A percentile compares a stretch with the other conserved stretches of the same genome.
Evolutionary conservation across 2,888 invertebrate species (phyloP).

Genomic region (Pilophorus perplexus): DNA sequence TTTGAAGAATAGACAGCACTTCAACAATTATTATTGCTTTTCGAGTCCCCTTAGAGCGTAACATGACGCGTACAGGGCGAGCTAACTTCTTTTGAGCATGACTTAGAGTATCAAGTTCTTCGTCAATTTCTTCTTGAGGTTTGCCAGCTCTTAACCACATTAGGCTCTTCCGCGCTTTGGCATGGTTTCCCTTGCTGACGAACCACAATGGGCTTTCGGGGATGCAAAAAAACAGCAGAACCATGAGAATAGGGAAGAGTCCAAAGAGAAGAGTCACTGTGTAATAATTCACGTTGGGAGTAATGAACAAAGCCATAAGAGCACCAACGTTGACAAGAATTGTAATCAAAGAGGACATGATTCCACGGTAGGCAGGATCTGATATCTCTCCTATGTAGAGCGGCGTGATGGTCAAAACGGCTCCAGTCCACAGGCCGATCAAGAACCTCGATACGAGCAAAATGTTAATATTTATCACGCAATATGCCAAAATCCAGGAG

Average conservation of each 20-base stretch:
- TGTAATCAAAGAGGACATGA: slow-evolving; percentile 60
- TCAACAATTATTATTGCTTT: slow-evolving; percentile 46
- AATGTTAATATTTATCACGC: slow-evolving; percentile 28
- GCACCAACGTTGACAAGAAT: slow-evolving; percentile 60
- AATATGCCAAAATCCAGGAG: slow-evolving; percentile 65
- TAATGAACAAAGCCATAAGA: slow-evolving; percentile 61
- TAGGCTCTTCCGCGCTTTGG: slow-evolving; percentile 60
- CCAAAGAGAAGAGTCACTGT: slow-evolving; percentile 59
- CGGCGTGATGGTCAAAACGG: slow-evolving; percentile 70
- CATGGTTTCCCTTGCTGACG: slow-evolving; percentile 57
- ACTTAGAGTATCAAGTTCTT: too few relatives aligned
- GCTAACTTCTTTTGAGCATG: too few relatives aligned
- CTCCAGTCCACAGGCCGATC: slow-evolving; percentile 54
- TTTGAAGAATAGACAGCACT: slow-evolving; percentile 37
- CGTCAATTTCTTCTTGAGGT: slow-evolving; percentile 58
- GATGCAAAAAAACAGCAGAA: slow-evolving; percentile 60
- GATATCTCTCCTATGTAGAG: slow-evolving; percentile 82
- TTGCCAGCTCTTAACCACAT: slow-evolving; percentile 59
- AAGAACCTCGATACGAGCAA: slow-evolving; percentile 44
- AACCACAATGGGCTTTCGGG: slow-evolving; percentile 68
- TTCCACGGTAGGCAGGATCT: slow-evolving; percentile 56
- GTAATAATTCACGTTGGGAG: slow-evolving; percentile 59
- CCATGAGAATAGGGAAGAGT: slow-evolving; percentile 57
- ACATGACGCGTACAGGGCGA: slow-evolving; percentile 43
- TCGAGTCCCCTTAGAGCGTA: slow-evolving; percentile 43